A percentile compares a stretch with the other conserved stretches of the same genome.
These are phyloP conservation scores for Anguilla obscura DNA, from an alignment of 2,797 vertebrate species.

Conservation along the genomic window DNA sequence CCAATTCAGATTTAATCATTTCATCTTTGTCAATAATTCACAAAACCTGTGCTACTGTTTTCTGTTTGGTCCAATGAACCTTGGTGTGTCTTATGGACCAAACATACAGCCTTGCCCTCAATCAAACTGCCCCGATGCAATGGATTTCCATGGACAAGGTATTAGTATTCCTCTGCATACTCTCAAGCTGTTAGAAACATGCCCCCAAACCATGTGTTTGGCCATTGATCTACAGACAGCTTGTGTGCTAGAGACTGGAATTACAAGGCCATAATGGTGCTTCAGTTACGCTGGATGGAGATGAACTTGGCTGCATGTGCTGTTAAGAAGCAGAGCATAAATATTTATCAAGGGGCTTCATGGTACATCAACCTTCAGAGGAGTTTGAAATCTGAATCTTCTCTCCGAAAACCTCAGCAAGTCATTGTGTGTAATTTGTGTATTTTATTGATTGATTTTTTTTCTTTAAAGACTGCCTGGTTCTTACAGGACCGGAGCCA, in stretches of 20 bases:
- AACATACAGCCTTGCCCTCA: background rate
- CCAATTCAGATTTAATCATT: background rate
- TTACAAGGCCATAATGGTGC: conserved; percentile 3
- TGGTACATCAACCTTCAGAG: background rate
- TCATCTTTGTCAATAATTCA: background rate
- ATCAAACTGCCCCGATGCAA: background rate
- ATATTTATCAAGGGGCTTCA: background rate
- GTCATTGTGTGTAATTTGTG: background rate
- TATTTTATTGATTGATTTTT: background rate
- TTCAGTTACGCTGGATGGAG: background rate
- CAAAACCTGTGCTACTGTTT: background rate
- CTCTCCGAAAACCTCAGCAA: background rate
- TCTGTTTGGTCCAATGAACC: background rate
- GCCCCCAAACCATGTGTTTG: background rate
- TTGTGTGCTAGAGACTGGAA: background rate
- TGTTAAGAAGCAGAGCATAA: background rate
- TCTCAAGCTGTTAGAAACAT: background rate
- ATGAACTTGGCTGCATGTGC: background rate
- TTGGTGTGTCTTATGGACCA: background rate
- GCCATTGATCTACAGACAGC: background rate
- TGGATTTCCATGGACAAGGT: background rate
- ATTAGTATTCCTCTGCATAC: background rate
- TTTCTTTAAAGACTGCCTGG: background rate
- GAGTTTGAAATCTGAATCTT: background rate
- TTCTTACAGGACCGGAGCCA: background rate